Percentiles rank a stretch among this genome's conserved stretches.
Conservation (phyloP, 2,113 vertebrate species). For the Anoura caudifer region DNA sequence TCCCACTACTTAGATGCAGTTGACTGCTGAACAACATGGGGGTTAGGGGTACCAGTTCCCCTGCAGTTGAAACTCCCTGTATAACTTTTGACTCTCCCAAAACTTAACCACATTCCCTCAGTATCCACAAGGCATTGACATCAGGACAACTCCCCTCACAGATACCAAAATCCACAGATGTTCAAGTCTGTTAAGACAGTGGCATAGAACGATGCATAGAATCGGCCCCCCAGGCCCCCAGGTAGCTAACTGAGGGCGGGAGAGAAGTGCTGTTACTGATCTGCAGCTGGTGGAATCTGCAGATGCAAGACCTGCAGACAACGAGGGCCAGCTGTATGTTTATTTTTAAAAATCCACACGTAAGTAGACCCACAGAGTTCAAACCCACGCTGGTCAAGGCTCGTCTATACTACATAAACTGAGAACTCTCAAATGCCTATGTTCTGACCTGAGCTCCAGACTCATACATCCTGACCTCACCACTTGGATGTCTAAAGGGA, state of each 20-base stretch:
- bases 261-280: not conserved
- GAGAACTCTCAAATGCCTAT: fast-evolving
- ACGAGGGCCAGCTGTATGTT: not conserved
- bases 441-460: not conserved
- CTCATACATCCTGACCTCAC: not conserved
- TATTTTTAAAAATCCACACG: not conserved
- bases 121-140: not conserved
- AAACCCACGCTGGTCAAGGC: too few relatives aligned
- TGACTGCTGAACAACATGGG: not conserved
- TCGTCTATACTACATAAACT: not conserved
- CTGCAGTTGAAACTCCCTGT: not conserved
- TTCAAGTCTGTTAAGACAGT: not conserved
- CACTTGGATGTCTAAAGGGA: too few relatives aligned
- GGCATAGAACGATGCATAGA: not conserved
- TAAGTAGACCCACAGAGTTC: too few relatives aligned
- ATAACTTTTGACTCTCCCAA: too few relatives aligned
- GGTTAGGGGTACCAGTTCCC: not conserved
- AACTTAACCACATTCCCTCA: not conserved
- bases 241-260: not conserved
- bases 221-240: not conserved
- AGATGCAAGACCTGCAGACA: too few relatives aligned
- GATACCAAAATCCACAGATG: not conserved
- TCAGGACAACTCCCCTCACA: not conserved
- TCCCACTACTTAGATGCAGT: not conserved
- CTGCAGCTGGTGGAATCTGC: not conserved